These are phyloP conservation scores for Abrostola tripartita DNA, from an alignment of 2,888 invertebrate species.

Conservation along the genomic window DNA sequence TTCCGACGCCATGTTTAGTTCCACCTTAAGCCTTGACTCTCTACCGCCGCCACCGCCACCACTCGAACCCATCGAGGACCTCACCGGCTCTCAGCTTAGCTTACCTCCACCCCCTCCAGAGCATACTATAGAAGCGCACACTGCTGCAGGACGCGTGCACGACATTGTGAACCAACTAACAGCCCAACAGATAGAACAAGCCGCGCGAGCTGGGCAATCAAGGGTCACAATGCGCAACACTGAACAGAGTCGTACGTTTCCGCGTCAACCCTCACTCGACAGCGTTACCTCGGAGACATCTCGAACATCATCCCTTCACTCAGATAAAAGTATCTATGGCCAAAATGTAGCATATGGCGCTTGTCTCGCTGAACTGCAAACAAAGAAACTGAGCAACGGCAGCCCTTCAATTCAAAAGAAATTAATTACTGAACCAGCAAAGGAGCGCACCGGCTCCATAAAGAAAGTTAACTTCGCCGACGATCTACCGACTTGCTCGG, in stretches of 20 bases:
- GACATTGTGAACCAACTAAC: constrained; percentile 82
- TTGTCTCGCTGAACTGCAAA: constrained; percentile 88
- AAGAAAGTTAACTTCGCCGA: constrained; percentile 90
- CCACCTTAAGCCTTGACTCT: constrained; percentile 93
- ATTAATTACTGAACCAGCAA: constrained; percentile 69
- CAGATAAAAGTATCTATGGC: constrained; percentile 78
- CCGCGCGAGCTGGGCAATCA: constrained; percentile 73
- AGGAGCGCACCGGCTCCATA: constrained; percentile 84
- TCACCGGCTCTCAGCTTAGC: constrained; percentile 92
- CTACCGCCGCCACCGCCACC: constrained; percentile 94
- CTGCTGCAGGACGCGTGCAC: constrained; percentile 77
- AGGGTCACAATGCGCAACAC: constrained; percentile 76
- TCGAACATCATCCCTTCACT: constrained; percentile 79
- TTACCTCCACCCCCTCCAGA: constrained; percentile 92
- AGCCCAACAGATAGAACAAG: constrained; percentile 77
- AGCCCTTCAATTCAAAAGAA: constrained; percentile 77
- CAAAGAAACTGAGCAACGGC: constrained; percentile 82
- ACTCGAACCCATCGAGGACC: constrained; percentile 85
- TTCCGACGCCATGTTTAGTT: constrained; percentile 90
- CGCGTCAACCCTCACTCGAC: constrained; percentile 88
- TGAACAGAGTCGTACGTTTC: constrained; percentile 79
- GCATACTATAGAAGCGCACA: constrained; percentile 77
- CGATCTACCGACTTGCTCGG: constrained; percentile 81
- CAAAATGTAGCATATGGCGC: constrained; percentile 82
- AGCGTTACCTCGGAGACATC: constrained; percentile 87